Base-by-base conservation (phyloP, 2,113 vertebrate species). In the Rhipidura dahli region DNA sequence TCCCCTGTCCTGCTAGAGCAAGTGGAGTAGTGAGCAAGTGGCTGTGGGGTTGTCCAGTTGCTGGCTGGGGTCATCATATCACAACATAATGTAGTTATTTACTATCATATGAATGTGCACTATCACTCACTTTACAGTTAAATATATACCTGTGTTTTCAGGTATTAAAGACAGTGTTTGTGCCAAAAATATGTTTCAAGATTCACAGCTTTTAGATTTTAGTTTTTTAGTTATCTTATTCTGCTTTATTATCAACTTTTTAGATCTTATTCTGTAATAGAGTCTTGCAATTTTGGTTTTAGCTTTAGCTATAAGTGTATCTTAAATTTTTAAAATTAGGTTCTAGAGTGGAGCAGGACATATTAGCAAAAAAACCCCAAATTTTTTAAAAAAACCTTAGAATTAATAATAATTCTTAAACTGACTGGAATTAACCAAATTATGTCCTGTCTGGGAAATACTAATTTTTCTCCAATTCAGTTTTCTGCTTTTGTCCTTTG, bases 381-480 rank as follows among this genome's bases (percentile, higher is more conserved):
- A 9, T 4, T 2, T 4, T 4, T 2, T 4, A 4, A 3, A 44
- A 2, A 1, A 6, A 4, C n/a, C n/a, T n/a, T 6, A 37, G 14
- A 69, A 50, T 39, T 80, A 40, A 49, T 21, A 47, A 6, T 13
- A 59, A 86, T 72, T 54, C 18, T 61, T 75, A 68, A 9, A 3
- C 15, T 84, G 64, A 31, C 19, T 50, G 2, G 10, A 71, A 56
- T 75, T 71, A 54, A 51, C 11, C 2, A 77, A 65, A 44, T 71
- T 65, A 66, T 39, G 1, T 76, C 10, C 9, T n/a, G 8, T 33
- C 27, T 51, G 14, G 12, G 30, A 88, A 90, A 78, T 68, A 26
- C 3, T 53, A 16, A 11, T 61, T 33, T 22, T 8, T 6, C 44
- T 31, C 19, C 16, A n/a, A n/a, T n/a, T n/a, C n/a, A 76, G 24